Percentiles rank a stretch among this genome's conserved stretches.
Evolutionary conservation across 2,888 invertebrate genomes (phyloP).

Genomic region (Anorthoa munda): DNA sequence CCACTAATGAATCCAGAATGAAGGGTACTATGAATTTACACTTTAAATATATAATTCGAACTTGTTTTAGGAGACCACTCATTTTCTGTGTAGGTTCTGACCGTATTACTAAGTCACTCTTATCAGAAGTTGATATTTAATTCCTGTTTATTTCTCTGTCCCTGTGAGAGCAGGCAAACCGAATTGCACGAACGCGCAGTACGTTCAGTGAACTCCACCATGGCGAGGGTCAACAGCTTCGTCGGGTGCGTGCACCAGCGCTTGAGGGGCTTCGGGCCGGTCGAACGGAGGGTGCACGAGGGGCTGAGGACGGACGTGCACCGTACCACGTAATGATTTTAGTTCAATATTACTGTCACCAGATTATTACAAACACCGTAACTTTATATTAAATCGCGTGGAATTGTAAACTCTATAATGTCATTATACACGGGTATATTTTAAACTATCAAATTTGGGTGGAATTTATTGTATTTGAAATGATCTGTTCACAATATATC

Average conservation of each 20-base stretch:
- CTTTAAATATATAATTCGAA: no score
- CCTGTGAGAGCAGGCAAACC: slow-evolving; percentile 81
- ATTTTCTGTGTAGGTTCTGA: no score
- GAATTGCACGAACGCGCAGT: slow-evolving; percentile 82
- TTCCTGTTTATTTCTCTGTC: slow-evolving; percentile 57
- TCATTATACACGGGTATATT: no score
- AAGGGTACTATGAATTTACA: no score
- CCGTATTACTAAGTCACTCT: background rate
- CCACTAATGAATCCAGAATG: no score
- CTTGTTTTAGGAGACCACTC: no score
- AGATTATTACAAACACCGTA: no score
- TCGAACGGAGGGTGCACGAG: slow-evolving; percentile 19
- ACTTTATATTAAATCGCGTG: no score
- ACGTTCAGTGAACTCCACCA: slow-evolving; percentile 75
- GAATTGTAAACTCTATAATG: no score
- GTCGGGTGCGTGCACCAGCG: slow-evolving; percentile 82
- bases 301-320: slow-evolving; percentile 16
- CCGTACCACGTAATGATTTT: slow-evolving; percentile 76
- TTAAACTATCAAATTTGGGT: no score
- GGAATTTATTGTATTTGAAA: no score
- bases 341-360: background rate
- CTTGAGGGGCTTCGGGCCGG: slow-evolving; percentile 75
- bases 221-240: slow-evolving; percentile 83
- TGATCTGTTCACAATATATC: no score
- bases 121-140: slow-evolving; percentile 1